Evolutionary conservation across 2,888 invertebrate species (phyloP).

Genomic region (Metalampra italica): DNA sequence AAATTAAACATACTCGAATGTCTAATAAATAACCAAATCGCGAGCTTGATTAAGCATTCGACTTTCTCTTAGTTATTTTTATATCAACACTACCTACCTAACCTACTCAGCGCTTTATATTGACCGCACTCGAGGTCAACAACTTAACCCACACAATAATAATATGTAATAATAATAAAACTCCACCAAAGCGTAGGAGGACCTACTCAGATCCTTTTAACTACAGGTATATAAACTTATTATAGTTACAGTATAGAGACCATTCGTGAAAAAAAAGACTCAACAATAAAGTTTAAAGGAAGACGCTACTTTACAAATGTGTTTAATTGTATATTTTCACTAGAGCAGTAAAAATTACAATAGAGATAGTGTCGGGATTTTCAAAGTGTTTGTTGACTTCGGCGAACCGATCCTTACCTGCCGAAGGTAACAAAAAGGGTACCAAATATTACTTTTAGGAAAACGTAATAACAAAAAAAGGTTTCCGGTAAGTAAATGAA

Average conservation of each 20-base stretch:
- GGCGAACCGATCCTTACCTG: background rate
- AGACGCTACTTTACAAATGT: too few relatives aligned
- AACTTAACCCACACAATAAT: conserved; percentile 15
- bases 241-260: too few relatives aligned
- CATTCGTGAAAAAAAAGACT: too few relatives aligned
- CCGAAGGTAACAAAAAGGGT: background rate
- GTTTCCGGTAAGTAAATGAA: background rate
- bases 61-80: conserved; percentile 39
- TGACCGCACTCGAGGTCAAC: conserved; percentile 29
- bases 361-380: background rate
- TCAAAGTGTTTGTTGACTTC: background rate
- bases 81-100: conserved; percentile 15
- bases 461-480: background rate
- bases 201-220: background rate
- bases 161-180: conserved; percentile 21
- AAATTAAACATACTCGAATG: background rate
- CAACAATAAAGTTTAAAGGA: too few relatives aligned
- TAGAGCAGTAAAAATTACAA: background rate
- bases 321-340: too few relatives aligned
- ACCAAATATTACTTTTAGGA: background rate
- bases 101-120: conserved; percentile 13
- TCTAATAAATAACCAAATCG: background rate
- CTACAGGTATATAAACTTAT: too few relatives aligned
- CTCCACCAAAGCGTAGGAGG: conserved; percentile 6
- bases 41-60: conserved; percentile 11